Percentiles rank a stretch among this genome's conserved stretches.
Conservation (phyloP, 1,140 invertebrate species). For the Thaumatotibia leucotreta region DNA sequence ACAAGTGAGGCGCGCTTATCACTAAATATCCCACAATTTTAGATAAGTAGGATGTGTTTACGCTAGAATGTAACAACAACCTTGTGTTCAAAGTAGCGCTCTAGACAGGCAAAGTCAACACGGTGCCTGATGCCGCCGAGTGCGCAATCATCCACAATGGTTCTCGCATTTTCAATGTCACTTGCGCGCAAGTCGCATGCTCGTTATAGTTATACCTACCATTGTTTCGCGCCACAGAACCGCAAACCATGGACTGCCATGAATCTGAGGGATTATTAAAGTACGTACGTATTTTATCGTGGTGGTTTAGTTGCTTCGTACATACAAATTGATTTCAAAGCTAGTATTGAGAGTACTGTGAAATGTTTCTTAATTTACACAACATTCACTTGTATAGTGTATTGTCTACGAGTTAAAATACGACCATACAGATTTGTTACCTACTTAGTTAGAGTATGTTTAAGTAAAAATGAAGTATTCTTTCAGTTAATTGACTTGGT, state of each 20-base stretch:
- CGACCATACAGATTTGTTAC: no score
- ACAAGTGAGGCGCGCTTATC: neutral
- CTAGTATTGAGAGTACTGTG: no score
- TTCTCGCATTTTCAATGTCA: constrained; percentile 3
- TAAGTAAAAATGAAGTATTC: no score
- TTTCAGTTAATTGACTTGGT: no score
- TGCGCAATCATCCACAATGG: neutral
- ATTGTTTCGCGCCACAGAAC: neutral
- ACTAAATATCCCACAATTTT: neutral
- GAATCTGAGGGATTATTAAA: neutral
- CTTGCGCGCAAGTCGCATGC: neutral
- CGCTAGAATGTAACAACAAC: neutral
- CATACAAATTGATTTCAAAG: neutral
- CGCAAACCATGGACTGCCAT: neutral
- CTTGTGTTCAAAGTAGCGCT: neutral
- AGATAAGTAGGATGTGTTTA: neutral
- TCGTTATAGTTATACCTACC: neutral
- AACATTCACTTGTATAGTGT: no score
- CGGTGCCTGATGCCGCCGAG: neutral
- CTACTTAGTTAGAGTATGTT: no score
- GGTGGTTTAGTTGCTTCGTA: neutral
- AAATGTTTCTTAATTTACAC: no score
- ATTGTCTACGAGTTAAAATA: no score
- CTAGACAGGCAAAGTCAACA: neutral
- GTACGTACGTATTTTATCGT: neutral